These are phyloP conservation scores for Asteroscopus sphinx DNA, from an alignment of 2,888 invertebrate species.

Conservation along the genomic window DNA sequence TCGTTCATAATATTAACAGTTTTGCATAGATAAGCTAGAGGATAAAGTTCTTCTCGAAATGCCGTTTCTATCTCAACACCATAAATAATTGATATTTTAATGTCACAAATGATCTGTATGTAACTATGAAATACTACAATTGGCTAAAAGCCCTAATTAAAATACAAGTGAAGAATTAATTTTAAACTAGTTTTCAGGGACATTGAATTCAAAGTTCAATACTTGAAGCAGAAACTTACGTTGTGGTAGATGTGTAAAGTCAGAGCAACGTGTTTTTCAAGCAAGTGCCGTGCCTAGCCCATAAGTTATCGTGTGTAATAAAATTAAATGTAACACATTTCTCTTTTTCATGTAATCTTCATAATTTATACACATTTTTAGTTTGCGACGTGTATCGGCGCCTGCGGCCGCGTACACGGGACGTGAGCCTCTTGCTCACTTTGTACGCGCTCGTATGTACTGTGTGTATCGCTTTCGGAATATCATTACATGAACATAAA, in stretches of 20 bases:
- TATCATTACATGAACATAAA: conserved; percentile 70
- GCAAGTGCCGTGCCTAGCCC: conserved; percentile 83
- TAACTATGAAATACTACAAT: conserved; percentile 75
- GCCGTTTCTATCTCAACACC: conserved; percentile 81
- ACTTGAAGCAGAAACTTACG: conserved; percentile 32
- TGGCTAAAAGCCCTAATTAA: conserved; percentile 64
- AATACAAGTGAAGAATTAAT: conserved; percentile 25
- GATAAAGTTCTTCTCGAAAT: conserved; percentile 76
- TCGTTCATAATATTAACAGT: conserved; percentile 65
- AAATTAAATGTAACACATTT: conserved; percentile 90
- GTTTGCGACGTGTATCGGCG: conserved; percentile 83
- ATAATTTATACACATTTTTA: conserved; percentile 89
- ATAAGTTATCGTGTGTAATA: conserved; percentile 89
- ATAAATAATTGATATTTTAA: conserved; percentile 90
- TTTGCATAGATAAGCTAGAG: conserved; percentile 71
- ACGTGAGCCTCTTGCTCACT: conserved; percentile 53
- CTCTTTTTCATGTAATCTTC: conserved; percentile 89
- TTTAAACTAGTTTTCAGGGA: conserved; percentile 39
- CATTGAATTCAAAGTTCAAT: conserved; percentile 41
- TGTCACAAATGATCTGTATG: conserved; percentile 89
- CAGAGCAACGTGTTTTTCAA: conserved; percentile 82
- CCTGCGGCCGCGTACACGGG: conserved; percentile 68
- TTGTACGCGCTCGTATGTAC: conserved; percentile 58
- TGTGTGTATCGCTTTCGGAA: conserved; percentile 63
- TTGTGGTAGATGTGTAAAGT: conserved; percentile 49